Conservation (phyloP, 2,797 vertebrate genomes). For the Cirrhinus molitorella region DNA sequence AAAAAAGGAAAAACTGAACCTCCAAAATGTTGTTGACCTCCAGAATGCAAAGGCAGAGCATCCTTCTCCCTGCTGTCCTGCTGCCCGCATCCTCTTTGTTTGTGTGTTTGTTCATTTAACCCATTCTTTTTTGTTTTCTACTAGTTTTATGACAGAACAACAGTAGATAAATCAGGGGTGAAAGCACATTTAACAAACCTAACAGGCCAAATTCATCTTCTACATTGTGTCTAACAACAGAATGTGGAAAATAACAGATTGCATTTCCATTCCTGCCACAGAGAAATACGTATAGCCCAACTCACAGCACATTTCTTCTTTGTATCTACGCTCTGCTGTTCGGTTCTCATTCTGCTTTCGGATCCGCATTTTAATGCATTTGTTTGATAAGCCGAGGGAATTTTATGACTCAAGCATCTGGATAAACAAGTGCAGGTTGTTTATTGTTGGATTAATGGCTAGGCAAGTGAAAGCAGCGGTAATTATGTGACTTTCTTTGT, state of each 20-base stretch:
- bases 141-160: conserved; percentile 63
- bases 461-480: background rate
- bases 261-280: conserved; percentile 24
- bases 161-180: conserved; percentile 71
- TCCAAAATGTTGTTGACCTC: conserved; percentile 65
- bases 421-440: conserved; percentile 26
- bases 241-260: conserved; percentile 32
- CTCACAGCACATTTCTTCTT: background rate
- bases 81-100: conserved; percentile 70
- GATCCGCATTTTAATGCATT: conserved; percentile 22
- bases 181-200: conserved; percentile 74
- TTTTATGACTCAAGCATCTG: conserved; percentile 20
- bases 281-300: background rate
- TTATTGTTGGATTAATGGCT: conserved; percentile 30
- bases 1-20: conserved; percentile 68
- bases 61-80: conserved; percentile 72
- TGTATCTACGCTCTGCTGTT: background rate
- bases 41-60: conserved; percentile 73
- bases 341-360: conserved; percentile 1
- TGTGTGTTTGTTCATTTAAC: conserved; percentile 48
- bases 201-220: conserved; percentile 21
- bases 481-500: conserved; percentile 14
- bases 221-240: conserved; percentile 18
- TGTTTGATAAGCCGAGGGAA: background rate
- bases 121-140: conserved; percentile 52